phyloP scores from a whole-genome alignment of 1,140 invertebrate species.

The Leptopilina boulardi region DNA sequence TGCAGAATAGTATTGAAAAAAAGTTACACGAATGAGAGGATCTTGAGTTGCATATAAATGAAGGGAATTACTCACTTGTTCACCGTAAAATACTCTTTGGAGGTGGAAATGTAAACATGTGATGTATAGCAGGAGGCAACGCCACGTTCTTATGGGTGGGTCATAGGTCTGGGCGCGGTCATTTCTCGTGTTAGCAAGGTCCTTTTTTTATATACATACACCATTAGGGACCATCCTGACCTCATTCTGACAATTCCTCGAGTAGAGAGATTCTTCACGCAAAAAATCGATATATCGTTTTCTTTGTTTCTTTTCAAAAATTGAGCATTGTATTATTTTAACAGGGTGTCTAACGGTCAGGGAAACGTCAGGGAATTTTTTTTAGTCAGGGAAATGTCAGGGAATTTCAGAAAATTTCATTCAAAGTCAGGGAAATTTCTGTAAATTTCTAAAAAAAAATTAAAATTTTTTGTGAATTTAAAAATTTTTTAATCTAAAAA shows the following conservation, averaged over 20 bases:
- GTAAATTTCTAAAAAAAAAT: too few relatives aligned
- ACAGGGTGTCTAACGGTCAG: too few relatives aligned
- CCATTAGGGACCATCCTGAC: neutral
- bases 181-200: neutral
- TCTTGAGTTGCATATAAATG: slow-evolving; percentile 1
- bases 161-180: slow-evolving; percentile 26
- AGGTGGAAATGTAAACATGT: slow-evolving; percentile 25
- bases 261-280: neutral
- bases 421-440: too few relatives aligned
- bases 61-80: slow-evolving; percentile 12
- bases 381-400: too few relatives aligned
- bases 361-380: too few relatives aligned
- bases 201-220: neutral
- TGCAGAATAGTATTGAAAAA: neutral
- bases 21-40: neutral
- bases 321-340: too few relatives aligned
- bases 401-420: too few relatives aligned
- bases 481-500: too few relatives aligned
- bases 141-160: slow-evolving; percentile 6
- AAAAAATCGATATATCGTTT: neutral
- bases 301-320: neutral
- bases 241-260: neutral
- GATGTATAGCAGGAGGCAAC: slow-evolving; percentile 9
- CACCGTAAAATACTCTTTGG: neutral
- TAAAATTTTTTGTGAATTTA: too few relatives aligned